These are phyloP conservation scores for Enteromius unitaeniatus DNA, from an alignment of 2,797 vertebrate genomes.

Conservation along the genomic window DNA sequence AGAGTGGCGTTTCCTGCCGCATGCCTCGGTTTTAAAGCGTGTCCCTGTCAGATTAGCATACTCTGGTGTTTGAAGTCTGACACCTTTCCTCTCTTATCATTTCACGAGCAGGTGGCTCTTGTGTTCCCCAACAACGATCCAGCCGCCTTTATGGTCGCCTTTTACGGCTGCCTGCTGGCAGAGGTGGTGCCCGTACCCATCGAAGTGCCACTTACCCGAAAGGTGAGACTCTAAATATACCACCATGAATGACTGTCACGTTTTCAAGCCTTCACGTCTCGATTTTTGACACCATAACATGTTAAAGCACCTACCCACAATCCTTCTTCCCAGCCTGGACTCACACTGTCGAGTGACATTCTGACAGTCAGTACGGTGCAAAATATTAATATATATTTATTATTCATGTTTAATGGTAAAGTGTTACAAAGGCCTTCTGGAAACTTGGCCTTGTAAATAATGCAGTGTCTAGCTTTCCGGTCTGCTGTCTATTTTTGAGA, in stretches of 20 bases:
- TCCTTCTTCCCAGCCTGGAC: conserved; percentile 32
- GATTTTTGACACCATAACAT: conserved; percentile 23
- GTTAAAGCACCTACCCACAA: conserved; percentile 11
- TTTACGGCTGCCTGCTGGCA: conserved; percentile 96
- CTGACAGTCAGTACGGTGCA: conserved; percentile 27
- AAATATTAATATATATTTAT: conserved; percentile 55
- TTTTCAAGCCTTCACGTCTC: conserved; percentile 7
- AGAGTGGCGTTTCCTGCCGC: neutral
- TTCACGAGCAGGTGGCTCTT: conserved; percentile 87
- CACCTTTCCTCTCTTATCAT: conserved; percentile 25
- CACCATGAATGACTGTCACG: neutral
- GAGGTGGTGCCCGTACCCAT: conserved; percentile 98
- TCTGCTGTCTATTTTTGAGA: conserved; percentile 42
- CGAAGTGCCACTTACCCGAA: conserved; percentile 97
- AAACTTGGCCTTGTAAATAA: conserved; percentile 43
- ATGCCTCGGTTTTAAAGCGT: neutral
- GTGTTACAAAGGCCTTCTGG: conserved; percentile 37
- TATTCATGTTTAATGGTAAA: conserved; percentile 47
- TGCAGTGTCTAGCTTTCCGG: neutral
- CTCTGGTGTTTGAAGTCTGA: neutral
- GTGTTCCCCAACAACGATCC: conserved; percentile 99
- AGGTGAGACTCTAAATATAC: conserved; percentile 79
- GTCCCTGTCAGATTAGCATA: conserved; percentile 28
- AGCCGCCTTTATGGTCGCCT: conserved; percentile 97
- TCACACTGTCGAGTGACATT: conserved; percentile 32